These are phyloP conservation scores for Graphium colonna DNA, from an alignment of 2,888 invertebrate genomes.

Conservation along the genomic window DNA sequence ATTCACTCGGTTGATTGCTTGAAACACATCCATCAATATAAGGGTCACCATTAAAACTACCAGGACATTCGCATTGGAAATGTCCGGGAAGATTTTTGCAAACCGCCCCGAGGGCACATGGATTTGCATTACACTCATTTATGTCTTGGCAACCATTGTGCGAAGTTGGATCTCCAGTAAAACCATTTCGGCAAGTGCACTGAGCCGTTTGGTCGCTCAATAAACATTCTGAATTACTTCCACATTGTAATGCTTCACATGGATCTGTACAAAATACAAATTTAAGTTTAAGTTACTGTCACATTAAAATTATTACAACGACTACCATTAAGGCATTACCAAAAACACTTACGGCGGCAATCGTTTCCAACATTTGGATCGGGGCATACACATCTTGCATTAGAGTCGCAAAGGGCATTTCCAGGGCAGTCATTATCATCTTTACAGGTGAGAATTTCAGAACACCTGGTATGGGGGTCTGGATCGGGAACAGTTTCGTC, in stretches of 20 bases:
- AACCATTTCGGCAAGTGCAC: conserved; percentile 91
- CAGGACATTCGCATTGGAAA: conserved; percentile 93
- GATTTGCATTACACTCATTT: conserved; percentile 90
- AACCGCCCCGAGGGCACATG: conserved; percentile 91
- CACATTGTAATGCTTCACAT: conserved; percentile 91
- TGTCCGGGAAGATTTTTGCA: conserved; percentile 93
- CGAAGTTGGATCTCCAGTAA: conserved; percentile 84
- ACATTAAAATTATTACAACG: conserved; percentile 8
- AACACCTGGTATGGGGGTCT: conserved; percentile 89
- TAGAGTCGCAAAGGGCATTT: conserved; percentile 90
- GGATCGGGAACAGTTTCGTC: conserved; percentile 91
- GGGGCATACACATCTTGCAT: conserved; percentile 91
- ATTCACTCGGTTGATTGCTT: conserved; percentile 83
- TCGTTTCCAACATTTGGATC: conserved; percentile 95
- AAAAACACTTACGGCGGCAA: conserved; percentile 88
- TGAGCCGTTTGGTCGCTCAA: conserved; percentile 90
- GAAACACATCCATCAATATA: conserved; percentile 88
- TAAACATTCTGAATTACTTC: conserved; percentile 94
- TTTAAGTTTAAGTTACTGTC: neutral
- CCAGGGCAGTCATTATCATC: conserved; percentile 91
- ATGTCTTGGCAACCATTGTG: conserved; percentile 90
- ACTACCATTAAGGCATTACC: conserved; percentile 2
- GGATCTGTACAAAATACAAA: conserved; percentile 83
- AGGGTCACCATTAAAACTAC: conserved; percentile 89
- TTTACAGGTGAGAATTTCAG: conserved; percentile 89